A percentile compares a stretch with the other conserved stretches of the same genome.
phyloP scores from a whole-genome alignment of 2,888 invertebrate species.

The Aspidiotus destructor region DNA sequence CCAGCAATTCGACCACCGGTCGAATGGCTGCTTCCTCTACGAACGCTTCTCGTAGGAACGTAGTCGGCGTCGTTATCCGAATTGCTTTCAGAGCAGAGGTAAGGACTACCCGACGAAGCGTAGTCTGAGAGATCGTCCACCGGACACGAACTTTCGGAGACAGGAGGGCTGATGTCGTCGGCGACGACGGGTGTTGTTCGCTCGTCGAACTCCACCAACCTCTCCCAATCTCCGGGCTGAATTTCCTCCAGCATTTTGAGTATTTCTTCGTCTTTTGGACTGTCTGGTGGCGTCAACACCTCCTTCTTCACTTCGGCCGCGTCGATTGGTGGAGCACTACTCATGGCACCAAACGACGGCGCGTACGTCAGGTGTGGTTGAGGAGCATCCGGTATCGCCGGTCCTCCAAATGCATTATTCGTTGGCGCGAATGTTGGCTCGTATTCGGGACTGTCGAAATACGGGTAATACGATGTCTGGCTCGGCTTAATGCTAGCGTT shows the following conservation, averaged over 20 bases:
- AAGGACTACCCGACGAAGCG: conserved; percentile 28
- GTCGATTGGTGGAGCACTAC: background rate
- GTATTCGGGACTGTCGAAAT: conserved; percentile 29
- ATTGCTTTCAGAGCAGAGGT: conserved; percentile 31
- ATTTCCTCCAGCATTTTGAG: conserved; percentile 36
- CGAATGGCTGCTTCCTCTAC: conserved; percentile 6
- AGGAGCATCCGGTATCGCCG: background rate
- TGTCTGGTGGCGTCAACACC: conserved; percentile 32
- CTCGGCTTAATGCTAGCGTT: conserved; percentile 20
- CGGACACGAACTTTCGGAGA: conserved; percentile 38
- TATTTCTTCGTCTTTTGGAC: conserved; percentile 44
- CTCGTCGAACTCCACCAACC: conserved; percentile 29
- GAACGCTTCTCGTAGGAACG: conserved; percentile 43
- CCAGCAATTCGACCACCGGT: background rate
- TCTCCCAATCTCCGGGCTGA: conserved; percentile 36
- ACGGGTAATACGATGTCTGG: conserved; percentile 3
- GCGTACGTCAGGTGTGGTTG: background rate
- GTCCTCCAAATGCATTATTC: background rate
- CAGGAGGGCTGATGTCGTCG: conserved; percentile 40
- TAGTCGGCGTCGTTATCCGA: conserved; percentile 34
- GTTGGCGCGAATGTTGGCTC: background rate
- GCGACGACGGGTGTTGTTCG: conserved; percentile 43
- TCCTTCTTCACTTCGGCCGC: conserved; percentile 11
- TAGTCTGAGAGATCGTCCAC: conserved; percentile 20
- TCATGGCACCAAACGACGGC: background rate